Evolutionary conservation across 2,113 vertebrate species (phyloP).

Genomic region (Neopipo cinnamomea): DNA sequence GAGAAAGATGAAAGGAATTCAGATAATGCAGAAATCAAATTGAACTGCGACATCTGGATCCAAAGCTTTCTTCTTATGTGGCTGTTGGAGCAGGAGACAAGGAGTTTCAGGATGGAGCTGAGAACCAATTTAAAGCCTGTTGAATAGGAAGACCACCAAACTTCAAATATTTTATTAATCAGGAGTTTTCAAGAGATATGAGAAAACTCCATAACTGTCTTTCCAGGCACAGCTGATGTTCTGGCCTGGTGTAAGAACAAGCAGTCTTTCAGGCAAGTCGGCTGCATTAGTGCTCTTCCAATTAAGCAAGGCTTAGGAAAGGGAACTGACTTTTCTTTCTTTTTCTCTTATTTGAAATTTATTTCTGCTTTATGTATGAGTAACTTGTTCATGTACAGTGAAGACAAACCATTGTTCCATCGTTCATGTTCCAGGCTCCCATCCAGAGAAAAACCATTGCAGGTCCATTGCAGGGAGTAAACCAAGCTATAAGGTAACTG

Average conservation of each 20-base stretch:
- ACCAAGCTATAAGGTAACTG: background rate
- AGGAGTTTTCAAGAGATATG: background rate
- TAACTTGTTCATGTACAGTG: background rate
- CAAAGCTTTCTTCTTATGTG: background rate
- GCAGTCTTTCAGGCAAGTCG: background rate
- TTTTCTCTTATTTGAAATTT: background rate
- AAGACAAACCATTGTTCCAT: too few species aligned
- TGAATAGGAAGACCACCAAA: background rate
- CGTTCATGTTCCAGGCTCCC: too few species aligned
- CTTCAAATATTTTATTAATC: background rate
- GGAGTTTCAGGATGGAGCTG: background rate
- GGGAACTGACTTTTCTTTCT: background rate
- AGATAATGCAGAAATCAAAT: background rate
- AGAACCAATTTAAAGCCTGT: background rate
- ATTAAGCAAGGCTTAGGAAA: background rate
- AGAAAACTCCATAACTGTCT: background rate
- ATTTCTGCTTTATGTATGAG: background rate
- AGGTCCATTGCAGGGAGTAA: background rate
- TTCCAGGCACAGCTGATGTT: background rate
- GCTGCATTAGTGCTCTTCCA: rapidly evolving
- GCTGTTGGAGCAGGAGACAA: background rate
- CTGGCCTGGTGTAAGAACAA: background rate
- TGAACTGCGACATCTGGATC: background rate
- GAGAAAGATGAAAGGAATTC: conserved; percentile 9
- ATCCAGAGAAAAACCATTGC: background rate